These are phyloP conservation scores for Notospermus geniculatus DNA, from an alignment of 1,140 invertebrate genomes.

Conservation along the genomic window DNA sequence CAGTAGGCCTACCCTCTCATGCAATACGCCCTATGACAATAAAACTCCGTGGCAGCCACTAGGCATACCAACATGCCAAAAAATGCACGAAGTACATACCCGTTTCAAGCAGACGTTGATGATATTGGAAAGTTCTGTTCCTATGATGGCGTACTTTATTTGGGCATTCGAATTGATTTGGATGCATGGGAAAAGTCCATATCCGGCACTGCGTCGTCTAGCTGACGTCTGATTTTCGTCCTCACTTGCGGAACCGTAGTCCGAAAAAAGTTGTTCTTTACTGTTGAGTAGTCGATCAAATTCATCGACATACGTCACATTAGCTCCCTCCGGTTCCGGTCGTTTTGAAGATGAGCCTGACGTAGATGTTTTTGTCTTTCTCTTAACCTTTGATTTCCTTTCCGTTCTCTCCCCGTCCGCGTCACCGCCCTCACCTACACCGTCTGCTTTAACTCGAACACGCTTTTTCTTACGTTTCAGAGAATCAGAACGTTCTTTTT, in stretches of 20 bases:
- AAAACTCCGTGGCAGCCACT: too few relatives aligned
- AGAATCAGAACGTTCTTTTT: too few relatives aligned
- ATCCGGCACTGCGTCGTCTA: conserved; percentile 5
- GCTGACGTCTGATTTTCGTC: conserved; percentile 25
- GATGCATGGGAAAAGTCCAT: conserved; percentile 6
- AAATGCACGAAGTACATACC: too few relatives aligned
- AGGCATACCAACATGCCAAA: too few relatives aligned
- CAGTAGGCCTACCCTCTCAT: too few relatives aligned
- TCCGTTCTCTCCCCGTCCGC: conserved; percentile 19
- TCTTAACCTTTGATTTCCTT: conserved; percentile 18
- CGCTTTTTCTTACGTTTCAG: too few relatives aligned
- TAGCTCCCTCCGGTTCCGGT: conserved; percentile 51
- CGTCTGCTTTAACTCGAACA: too few relatives aligned
- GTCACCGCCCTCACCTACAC: conserved; percentile 12
- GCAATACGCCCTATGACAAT: too few relatives aligned
- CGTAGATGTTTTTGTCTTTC: conserved; percentile 2
- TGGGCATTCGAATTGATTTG: conserved; percentile 87
- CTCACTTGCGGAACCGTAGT: conserved; percentile 25
- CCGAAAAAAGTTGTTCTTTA: conserved; percentile 50
- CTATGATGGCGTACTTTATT: conserved; percentile 96
- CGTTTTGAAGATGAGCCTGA: conserved; percentile 14
- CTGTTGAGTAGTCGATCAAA: conserved; percentile 47
- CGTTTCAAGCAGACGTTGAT: conserved; percentile 92
- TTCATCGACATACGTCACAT: conserved; percentile 31
- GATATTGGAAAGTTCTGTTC: conserved; percentile 96